phyloP scores from a whole-genome alignment of 2,888 invertebrate genomes.

The Eurytoma californica region DNA sequence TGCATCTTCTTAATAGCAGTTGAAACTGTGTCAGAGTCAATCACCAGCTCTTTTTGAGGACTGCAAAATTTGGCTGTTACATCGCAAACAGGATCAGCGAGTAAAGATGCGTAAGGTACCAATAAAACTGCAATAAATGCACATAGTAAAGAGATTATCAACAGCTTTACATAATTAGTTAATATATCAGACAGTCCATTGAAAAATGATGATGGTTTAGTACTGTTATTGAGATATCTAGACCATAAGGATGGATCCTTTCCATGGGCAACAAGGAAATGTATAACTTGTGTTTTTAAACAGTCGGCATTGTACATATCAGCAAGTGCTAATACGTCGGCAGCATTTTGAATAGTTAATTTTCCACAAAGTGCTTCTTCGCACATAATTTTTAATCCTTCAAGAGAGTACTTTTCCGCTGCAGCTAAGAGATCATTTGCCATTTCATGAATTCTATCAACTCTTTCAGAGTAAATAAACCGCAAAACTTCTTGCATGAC shows the following conservation, averaged over 20 bases:
- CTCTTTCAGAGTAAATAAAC: constrained; percentile 52
- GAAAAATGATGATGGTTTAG: constrained; percentile 32
- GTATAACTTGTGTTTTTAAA: constrained; percentile 50
- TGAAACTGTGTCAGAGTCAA: constrained; percentile 49
- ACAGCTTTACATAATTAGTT: constrained; percentile 45
- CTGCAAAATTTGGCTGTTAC: constrained; percentile 51
- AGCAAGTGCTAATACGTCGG: constrained; percentile 51
- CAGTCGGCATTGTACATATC: constrained; percentile 55
- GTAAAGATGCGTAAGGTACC: constrained; percentile 46
- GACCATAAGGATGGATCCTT: constrained; percentile 53
- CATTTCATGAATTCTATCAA: constrained; percentile 49
- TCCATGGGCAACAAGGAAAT: constrained; percentile 53
- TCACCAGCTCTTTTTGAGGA: constrained; percentile 49
- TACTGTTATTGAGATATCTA: constrained; percentile 42
- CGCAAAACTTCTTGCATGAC: constrained; percentile 51
- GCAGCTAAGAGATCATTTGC: constrained; percentile 54
- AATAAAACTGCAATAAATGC: constrained; percentile 46
- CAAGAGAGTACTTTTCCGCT: constrained; percentile 51
- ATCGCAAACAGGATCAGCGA: constrained; percentile 52
- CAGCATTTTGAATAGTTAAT: constrained; percentile 49
- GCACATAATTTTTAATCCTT: constrained; percentile 52
- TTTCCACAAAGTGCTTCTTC: constrained; percentile 52
- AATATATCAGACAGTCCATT: constrained; percentile 43
- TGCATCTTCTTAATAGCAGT: constrained; percentile 50
- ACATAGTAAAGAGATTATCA: constrained; percentile 46